phyloP scores from a whole-genome alignment of 2,888 invertebrate genomes.

The Drosophila monieri region DNA sequence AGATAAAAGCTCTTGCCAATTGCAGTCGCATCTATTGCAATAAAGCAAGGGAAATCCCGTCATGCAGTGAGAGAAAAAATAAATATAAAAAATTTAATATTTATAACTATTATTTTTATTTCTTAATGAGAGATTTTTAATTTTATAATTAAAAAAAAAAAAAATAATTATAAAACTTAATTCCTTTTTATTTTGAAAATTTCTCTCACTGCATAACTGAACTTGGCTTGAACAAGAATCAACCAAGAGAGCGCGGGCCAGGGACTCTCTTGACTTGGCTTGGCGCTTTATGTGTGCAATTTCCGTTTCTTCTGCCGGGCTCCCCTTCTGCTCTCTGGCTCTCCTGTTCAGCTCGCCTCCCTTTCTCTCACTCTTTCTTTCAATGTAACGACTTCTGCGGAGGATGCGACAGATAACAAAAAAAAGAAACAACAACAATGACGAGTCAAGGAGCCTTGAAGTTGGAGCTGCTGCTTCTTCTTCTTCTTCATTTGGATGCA shows the following conservation, averaged over 20 bases:
- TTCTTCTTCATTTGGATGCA: conserved; percentile 51
- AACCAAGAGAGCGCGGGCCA: conserved; percentile 1
- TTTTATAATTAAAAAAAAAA: background rate
- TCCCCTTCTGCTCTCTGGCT: conserved; percentile 1
- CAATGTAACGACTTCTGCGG: conserved; percentile 73
- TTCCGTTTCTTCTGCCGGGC: conserved; percentile 55
- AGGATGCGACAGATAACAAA: conserved; percentile 42
- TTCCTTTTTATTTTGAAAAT: background rate
- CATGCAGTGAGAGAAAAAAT: conserved; percentile 1
- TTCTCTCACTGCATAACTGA: conserved; percentile 7
- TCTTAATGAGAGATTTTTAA: no score
- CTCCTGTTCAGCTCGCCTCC: background rate
- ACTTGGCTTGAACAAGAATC: conserved; percentile 15
- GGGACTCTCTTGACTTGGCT: conserved; percentile 49
- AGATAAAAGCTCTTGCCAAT: conserved; percentile 70
- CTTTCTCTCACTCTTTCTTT: conserved; percentile 31
- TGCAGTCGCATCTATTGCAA: conserved; percentile 53
- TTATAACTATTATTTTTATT: no score
- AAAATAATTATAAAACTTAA: background rate
- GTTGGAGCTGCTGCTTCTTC: conserved; percentile 50
- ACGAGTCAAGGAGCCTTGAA: conserved; percentile 44
- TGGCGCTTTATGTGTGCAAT: conserved; percentile 68
- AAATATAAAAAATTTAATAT: no score
- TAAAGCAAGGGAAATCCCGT: conserved; percentile 17
- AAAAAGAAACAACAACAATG: conserved; percentile 35